phyloP scores from a whole-genome alignment of 2,113 vertebrate species.

The Rhinopomastus cyanomelas region DNA sequence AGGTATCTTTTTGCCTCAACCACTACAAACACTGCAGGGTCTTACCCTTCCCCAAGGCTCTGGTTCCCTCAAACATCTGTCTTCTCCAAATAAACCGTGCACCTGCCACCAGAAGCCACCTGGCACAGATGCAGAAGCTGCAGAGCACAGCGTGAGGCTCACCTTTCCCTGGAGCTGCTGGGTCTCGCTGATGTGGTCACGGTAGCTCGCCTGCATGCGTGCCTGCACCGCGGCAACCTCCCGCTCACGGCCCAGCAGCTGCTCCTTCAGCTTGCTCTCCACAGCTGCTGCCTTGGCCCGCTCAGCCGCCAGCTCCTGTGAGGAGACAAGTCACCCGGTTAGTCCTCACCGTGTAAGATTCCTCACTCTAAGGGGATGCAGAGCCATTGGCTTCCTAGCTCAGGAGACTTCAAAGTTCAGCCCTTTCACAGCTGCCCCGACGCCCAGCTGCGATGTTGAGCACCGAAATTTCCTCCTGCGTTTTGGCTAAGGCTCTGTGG shows the following conservation, averaged over 20 bases:
- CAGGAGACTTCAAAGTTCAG: background rate
- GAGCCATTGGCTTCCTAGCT: background rate
- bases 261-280: slow-evolving; percentile 88
- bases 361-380: background rate
- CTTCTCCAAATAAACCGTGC: background rate
- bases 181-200: slow-evolving; percentile 85
- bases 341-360: background rate
- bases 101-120: background rate
- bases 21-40: rapidly evolving
- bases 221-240: slow-evolving; percentile 86
- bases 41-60: rapidly evolving
- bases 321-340: background rate
- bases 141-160: background rate
- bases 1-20: rapidly evolving
- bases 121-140: background rate
- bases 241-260: slow-evolving; percentile 83
- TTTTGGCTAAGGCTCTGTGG: slow-evolving; percentile 7
- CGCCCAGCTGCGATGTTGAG: background rate
- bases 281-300: slow-evolving; percentile 79
- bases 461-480: background rate
- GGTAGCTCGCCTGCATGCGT: slow-evolving; percentile 93
- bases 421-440: background rate
- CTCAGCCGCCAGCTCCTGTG: slow-evolving; percentile 85
- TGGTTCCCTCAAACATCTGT: rapidly evolving
- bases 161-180: slow-evolving; percentile 93